Evolutionary conservation across 2,888 invertebrate species (phyloP).

Genomic region (Melieria crassipennis): DNA sequence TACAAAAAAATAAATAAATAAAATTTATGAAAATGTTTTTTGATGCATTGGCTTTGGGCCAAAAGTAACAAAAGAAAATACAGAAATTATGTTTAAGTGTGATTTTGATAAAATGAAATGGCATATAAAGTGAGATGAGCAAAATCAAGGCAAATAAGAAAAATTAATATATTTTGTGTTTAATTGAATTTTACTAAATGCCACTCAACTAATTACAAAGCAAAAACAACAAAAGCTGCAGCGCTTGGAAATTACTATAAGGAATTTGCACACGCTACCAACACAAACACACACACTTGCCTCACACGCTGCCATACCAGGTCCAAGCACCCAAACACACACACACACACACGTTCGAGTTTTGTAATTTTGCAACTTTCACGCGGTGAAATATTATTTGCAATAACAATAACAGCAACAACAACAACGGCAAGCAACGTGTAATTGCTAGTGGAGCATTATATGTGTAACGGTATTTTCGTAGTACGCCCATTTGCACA

Average conservation of each 20-base stretch:
- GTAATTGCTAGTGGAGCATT: neutral
- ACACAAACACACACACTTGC: slow-evolving; percentile 11
- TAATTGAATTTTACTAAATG: too few relatives aligned
- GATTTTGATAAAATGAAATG: too few relatives aligned
- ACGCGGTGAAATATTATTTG: neutral
- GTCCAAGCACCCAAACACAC: neutral
- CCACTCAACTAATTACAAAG: neutral
- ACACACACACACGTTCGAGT: neutral
- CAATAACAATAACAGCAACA: neutral
- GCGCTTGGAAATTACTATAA: neutral
- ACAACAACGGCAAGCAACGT: neutral
- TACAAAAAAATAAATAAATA: neutral
- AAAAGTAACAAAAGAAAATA: too few relatives aligned
- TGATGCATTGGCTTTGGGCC: neutral
- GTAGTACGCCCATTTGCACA: neutral
- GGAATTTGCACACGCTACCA: neutral
- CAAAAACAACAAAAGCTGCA: neutral
- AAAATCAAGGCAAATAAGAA: too few relatives aligned
- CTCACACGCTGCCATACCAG: neutral
- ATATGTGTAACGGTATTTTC: slow-evolving; percentile 21
- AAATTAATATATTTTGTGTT: too few relatives aligned
- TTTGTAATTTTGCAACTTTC: too few relatives aligned
- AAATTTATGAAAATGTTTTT: neutral
- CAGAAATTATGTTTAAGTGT: too few relatives aligned
- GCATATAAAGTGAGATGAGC: too few relatives aligned